Base-by-base conservation (phyloP, 1,140 invertebrate species). In the Formica selysi region DNA sequence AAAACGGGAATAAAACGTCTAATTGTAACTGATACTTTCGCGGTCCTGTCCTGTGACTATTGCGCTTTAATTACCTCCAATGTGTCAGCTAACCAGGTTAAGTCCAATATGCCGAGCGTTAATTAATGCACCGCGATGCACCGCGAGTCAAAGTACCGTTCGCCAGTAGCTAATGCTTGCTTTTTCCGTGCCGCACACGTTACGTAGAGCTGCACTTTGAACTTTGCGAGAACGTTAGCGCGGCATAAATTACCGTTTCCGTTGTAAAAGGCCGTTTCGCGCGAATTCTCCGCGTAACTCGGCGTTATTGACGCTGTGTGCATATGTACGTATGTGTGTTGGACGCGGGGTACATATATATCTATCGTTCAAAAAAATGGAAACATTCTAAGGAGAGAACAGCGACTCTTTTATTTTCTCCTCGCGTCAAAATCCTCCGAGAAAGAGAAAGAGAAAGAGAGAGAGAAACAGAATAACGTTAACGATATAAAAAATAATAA, bases 91-190 rank as follows among this genome's bases (percentile, higher is more conserved):
- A 85, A 88, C 67, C 71, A 38, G 73, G 73, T 76, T 84, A 87
- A 87, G 64, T 74, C 78, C 84, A 88, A 89, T 85, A 57, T 61
- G 57, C 26, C 64, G 67, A 54, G 62, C 44, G 64, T 86, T 83
- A 86, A 88, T 88, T 88, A 88, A 86, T 80, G 59, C 54, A 80
- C 68, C 68, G 87, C 76, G 80, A 88, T 86, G 76, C 57, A 67
- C 65, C 65, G 67, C 41, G 85, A 68, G 85, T 86, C 68, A 68
- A 71, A 65, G 73, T 88, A 89, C 81, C 81, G 86, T 89, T 80
- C 51, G 54, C 48, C 51, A 8, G 54, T 36, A 70, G 86, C n/a
- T 83, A 88, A 88, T 88, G 85, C 59, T 62, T 67, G 86, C 54
- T 85, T 85, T 85, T 85, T 85, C 70, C 36, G 51, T 54, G 44